Evolutionary conservation across 2,888 invertebrate species (phyloP).

Genomic region (Nomada goodeniana): DNA sequence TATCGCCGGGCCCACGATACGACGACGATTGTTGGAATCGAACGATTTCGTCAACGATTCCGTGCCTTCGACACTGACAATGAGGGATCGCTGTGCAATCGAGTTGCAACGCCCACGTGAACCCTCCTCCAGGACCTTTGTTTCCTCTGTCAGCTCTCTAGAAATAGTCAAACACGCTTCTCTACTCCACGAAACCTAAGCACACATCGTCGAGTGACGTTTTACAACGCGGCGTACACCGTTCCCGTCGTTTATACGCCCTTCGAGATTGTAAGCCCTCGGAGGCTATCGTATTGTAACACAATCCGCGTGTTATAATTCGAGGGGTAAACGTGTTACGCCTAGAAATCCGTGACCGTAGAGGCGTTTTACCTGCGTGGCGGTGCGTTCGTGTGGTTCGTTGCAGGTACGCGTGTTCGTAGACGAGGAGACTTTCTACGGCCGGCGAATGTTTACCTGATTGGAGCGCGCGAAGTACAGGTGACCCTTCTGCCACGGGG

Average conservation of each 20-base stretch:
- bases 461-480: constrained; percentile 1
- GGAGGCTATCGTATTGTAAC: constrained; percentile 39
- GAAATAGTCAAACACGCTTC: constrained; percentile 70
- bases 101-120: constrained; percentile 40
- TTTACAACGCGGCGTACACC: constrained; percentile 33
- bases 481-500: too few relatives aligned
- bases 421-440: background rate
- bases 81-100: constrained; percentile 34
- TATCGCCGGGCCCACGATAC: background rate
- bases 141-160: constrained; percentile 68
- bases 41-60: background rate
- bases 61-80: constrained; percentile 7
- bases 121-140: constrained; percentile 40
- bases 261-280: constrained; percentile 16
- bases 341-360: constrained; percentile 25
- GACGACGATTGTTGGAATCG: background rate
- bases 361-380: background rate
- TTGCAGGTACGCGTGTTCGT: constrained; percentile 10
- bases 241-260: constrained; percentile 26
- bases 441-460: background rate
- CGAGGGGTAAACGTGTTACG: constrained; percentile 36
- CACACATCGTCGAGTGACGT: constrained; percentile 57
- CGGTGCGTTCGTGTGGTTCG: background rate
- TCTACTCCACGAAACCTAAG: constrained; percentile 62
- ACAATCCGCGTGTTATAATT: constrained; percentile 57